Evolutionary conservation across 1,140 invertebrate species (phyloP).

Genomic region (Papilio polytes): DNA sequence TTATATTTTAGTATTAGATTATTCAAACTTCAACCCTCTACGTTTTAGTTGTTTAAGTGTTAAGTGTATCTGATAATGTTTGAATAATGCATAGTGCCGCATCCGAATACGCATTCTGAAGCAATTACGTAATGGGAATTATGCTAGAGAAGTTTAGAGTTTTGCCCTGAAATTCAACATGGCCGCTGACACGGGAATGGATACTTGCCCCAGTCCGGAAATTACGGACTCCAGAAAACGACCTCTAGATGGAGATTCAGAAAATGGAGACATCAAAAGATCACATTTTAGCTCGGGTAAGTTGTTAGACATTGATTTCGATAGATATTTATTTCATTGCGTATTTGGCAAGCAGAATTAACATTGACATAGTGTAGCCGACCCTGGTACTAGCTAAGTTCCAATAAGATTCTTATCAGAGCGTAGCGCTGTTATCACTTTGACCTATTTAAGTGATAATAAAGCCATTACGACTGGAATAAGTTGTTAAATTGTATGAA

Average conservation of each 20-base stretch:
- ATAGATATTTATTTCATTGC: conserved; percentile 67
- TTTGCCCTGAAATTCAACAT: conserved; percentile 86
- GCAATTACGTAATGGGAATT: conserved; percentile 82
- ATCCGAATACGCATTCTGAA: conserved; percentile 75
- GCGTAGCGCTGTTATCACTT: conserved; percentile 72
- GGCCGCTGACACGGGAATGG: conserved; percentile 92
- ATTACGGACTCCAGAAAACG: conserved; percentile 93
- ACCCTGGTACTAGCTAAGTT: conserved; percentile 65
- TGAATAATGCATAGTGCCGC: conserved; percentile 76
- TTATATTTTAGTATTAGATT: conserved; percentile 79
- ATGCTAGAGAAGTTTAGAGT: conserved; percentile 82
- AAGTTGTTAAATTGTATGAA: conserved; percentile 51
- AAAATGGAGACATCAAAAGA: conserved; percentile 94
- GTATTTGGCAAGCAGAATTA: conserved; percentile 77
- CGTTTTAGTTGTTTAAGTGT: conserved; percentile 79
- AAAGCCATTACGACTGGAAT: conserved; percentile 56
- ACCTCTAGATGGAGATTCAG: conserved; percentile 92
- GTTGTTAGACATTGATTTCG: conserved; percentile 58
- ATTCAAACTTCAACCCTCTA: conserved; percentile 69
- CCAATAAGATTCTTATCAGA: conserved; percentile 80
- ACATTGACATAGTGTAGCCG: conserved; percentile 76
- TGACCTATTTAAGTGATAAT: conserved; percentile 73
- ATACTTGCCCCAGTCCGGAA: conserved; percentile 92
- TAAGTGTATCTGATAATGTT: conserved; percentile 74
- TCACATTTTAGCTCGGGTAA: conserved; percentile 95